Conservation (phyloP, 2,888 invertebrate genomes). For the Drosophila pseudotakahashii region DNA sequence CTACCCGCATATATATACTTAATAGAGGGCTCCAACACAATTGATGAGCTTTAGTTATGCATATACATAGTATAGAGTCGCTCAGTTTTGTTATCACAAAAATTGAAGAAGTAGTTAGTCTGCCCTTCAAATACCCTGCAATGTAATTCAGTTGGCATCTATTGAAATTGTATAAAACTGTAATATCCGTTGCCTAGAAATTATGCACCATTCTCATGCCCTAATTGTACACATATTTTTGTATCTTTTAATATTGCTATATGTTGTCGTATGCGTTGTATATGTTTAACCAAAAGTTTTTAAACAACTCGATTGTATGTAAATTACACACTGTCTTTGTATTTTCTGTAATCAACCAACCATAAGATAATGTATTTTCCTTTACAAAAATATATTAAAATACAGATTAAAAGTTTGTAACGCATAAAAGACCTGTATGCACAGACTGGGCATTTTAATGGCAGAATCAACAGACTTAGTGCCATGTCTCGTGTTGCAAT, state of each 20-base stretch:
- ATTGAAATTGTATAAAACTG: conserved; percentile 49
- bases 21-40: conserved; percentile 38
- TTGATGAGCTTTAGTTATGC: conserved; percentile 45
- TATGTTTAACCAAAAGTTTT: conserved; percentile 51
- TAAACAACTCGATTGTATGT: conserved; percentile 59
- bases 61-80: conserved; percentile 40
- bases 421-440: conserved; percentile 13
- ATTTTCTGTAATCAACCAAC: conserved; percentile 53
- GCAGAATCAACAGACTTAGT: conserved; percentile 5
- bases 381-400: conserved; percentile 76
- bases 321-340: conserved; percentile 60
- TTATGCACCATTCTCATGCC: conserved; percentile 36
- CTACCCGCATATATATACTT: conserved; percentile 41
- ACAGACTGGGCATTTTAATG: conserved; percentile 16
- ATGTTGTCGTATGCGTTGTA: conserved; percentile 57
- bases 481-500: conserved; percentile 3
- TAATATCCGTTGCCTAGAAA: conserved; percentile 29
- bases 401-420: conserved; percentile 48
- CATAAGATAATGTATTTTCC: conserved; percentile 67
- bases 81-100: conserved; percentile 33
- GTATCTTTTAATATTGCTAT: conserved; percentile 42
- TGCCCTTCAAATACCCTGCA: conserved; percentile 19
- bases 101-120: conserved; percentile 26
- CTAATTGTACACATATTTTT: conserved; percentile 47
- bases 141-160: conserved; percentile 17